A percentile compares a stretch with the other conserved stretches of the same genome.
phyloP scores from a whole-genome alignment of 2,888 invertebrate species.

The Crematogaster levior region DNA sequence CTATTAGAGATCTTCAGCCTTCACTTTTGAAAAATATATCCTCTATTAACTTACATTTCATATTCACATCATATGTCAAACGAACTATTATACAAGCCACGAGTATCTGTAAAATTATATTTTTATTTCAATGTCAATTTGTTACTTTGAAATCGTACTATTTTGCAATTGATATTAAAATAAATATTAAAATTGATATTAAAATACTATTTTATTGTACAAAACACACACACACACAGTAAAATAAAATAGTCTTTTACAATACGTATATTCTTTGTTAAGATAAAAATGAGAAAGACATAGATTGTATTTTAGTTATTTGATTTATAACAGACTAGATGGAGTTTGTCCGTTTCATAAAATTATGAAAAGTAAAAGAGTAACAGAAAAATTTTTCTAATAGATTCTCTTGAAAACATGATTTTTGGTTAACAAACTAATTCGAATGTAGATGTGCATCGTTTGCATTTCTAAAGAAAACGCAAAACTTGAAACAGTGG shows the following conservation, averaged over 20 bases:
- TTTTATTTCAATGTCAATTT: background rate
- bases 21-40: conserved; percentile 41
- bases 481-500: conserved; percentile 1
- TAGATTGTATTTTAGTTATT: too few species aligned
- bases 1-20: conserved; percentile 21
- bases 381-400: background rate
- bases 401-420: background rate
- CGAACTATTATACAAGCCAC: background rate
- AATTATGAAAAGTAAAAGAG: background rate
- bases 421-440: background rate
- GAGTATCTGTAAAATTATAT: background rate
- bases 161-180: background rate
- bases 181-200: too few species aligned
- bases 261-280: too few species aligned
- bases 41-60: conserved; percentile 32
- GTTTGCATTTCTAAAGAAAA: conserved; percentile 31
- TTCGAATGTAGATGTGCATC: conserved; percentile 6
- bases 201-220: too few species aligned
- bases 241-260: too few species aligned
- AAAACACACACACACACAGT: too few species aligned
- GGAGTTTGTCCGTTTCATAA: background rate
- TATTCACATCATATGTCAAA: background rate
- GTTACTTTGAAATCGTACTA: background rate
- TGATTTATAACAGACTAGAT: background rate
- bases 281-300: background rate